Evolutionary conservation across 2,797 vertebrate genomes (phyloP).

Genomic region (Chanos chanos): DNA sequence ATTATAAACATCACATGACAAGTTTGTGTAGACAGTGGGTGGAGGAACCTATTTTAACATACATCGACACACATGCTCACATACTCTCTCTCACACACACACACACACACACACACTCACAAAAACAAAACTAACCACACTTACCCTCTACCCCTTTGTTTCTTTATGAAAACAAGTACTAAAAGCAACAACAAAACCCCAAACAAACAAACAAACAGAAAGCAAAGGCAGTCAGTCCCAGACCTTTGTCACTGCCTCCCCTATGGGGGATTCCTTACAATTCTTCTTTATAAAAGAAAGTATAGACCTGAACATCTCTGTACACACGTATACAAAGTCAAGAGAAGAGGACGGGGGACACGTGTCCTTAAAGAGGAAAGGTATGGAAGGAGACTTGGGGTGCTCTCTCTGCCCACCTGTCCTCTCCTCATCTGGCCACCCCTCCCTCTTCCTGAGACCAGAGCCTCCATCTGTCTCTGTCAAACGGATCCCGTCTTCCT

Average conservation of each 20-base stretch:
- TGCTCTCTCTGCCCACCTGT: too few relatives aligned
- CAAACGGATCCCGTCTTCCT: too few relatives aligned
- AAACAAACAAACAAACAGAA: constrained; percentile 47
- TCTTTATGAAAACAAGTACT: constrained; percentile 15
- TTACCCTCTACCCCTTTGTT: constrained; percentile 36
- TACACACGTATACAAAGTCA: constrained; percentile 62
- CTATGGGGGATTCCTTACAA: constrained; percentile 72
- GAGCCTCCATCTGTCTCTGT: neutral
- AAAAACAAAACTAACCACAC: constrained; percentile 26
- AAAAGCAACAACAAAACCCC: too few relatives aligned
- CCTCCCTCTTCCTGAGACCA: constrained; percentile 51
- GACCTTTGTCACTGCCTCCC: constrained; percentile 55
- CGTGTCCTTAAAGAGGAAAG: too few relatives aligned
- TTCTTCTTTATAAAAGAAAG: constrained; percentile 84
- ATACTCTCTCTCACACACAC: neutral
- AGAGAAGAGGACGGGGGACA: too few relatives aligned
- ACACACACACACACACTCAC: constrained; percentile 20
- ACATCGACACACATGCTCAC: too few relatives aligned
- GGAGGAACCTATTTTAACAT: too few relatives aligned
- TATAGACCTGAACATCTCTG: constrained; percentile 70
- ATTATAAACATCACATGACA: constrained; percentile 6
- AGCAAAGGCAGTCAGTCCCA: constrained; percentile 26
- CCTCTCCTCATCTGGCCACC: constrained; percentile 56
- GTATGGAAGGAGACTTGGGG: too few relatives aligned
- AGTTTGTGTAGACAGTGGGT: neutral